Base-by-base conservation (phyloP, 2,797 vertebrate genomes). In the Silurus lanzhouensis region DNA sequence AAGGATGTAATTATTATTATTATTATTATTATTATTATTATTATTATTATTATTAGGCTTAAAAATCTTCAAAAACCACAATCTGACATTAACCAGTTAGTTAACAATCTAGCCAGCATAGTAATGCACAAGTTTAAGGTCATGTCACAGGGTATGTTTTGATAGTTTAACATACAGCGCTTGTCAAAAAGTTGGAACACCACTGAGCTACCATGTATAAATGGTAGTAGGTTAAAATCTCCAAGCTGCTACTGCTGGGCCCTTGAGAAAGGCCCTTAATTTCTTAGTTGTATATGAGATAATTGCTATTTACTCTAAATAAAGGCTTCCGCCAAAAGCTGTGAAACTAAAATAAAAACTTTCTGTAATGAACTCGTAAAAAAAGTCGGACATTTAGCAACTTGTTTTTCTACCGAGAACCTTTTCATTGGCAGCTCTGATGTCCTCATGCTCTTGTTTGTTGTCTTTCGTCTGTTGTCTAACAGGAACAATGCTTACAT, bases 381-480 rank as follows among this genome's bases (percentile, higher is more conserved):
- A 78, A 61, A 31, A 31, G 31, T 61, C 1, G 57, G 6, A 78
- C 1, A n/a, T 44, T 44, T 78, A 44, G 6, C 2, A 19, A 61
- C 60, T 44, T 3, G 58, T 63, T 79, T 79, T 79, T 38, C 38
- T 15, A 22, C 57, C n/a, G 31, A 61, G 58, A 61, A 2, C 77
- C 63, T 4, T 46, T 25, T 27, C 48, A 20, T n/a, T 25, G 44
- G 78, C 22, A 27, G 12, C 44, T 5, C 2, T 20, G 27, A 9
- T 9, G 27, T 46, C 46, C 31, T 31, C 4, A 2, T 27, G 27
- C 15, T 12, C 55, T 75, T 25, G 60, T 44, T n/a, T 85, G 71
- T 55, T 72, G 46, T 38, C 9, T 84, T 60, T 52, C 72, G 44
- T n/a, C 38, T 85, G 79, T 82, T 85, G 81, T 46, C 81, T 60